Percentiles rank a stretch among this genome's conserved stretches.
These are phyloP conservation scores for Capitella teleta DNA, from an alignment of 1,140 invertebrate genomes.

Conservation along the genomic window DNA sequence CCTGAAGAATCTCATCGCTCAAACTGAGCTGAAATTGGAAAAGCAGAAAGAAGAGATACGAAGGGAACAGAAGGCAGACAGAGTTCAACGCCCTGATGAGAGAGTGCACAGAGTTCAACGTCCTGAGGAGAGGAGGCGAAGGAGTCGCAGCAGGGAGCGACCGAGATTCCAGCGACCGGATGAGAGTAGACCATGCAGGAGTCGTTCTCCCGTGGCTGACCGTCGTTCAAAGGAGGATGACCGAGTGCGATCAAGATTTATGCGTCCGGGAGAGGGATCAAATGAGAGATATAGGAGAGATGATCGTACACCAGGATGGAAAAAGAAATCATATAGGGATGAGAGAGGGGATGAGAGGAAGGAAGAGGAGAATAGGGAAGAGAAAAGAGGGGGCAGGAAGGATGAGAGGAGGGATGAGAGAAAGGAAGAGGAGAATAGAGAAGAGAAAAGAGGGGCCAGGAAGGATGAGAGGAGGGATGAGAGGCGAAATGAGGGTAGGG, in stretches of 20 bases:
- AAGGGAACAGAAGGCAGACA: no score
- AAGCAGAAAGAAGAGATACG: not conserved
- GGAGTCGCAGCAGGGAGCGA: no score
- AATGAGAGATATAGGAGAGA: not conserved
- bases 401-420: slow-evolving; percentile 12
- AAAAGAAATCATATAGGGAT: not conserved
- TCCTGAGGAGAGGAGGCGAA: no score
- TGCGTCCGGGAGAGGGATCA: not conserved
- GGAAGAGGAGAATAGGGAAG: no score
- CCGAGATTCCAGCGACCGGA: no score
- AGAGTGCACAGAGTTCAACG: no score
- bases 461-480: slow-evolving; percentile 10
- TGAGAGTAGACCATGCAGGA: no score
- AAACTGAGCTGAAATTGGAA: not conserved
- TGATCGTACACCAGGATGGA: not conserved
- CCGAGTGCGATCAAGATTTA: no score
- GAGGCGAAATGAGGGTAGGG: slow-evolving; percentile 1
- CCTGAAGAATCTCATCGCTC: not conserved
- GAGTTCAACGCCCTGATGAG: no score
- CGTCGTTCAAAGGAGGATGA: no score
- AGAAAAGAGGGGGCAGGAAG: no score
- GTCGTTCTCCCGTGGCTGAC: no score
- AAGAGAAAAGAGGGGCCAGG: not conserved
- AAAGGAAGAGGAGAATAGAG: slow-evolving; percentile 38
- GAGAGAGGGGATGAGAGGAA: not conserved